These are phyloP conservation scores for Schizopygopsis pylzovi DNA, from an alignment of 2,797 vertebrate species.

Conservation along the genomic window DNA sequence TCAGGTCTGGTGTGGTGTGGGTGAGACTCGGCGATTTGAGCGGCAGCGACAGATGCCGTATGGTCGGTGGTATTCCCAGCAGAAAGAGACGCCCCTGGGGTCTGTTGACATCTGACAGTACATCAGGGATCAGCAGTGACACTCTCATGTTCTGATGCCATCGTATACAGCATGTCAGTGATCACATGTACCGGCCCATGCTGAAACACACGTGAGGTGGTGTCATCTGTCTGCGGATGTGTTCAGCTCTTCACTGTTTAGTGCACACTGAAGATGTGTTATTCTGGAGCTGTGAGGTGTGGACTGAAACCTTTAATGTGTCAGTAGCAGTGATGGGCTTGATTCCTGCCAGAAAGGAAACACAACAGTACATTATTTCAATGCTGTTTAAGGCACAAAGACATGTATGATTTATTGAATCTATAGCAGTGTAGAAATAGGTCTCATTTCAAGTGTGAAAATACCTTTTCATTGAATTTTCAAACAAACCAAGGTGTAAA, in stretches of 20 bases:
- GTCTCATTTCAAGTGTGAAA: not conserved
- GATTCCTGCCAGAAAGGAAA: not conserved
- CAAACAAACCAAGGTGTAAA: not conserved
- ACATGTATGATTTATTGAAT: not conserved
- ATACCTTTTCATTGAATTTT: not conserved
- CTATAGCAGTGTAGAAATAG: not conserved
- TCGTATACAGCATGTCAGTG: constrained; percentile 56
- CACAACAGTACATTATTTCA: not conserved
- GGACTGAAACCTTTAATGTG: constrained; percentile 15
- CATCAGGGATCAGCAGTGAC: constrained; percentile 78
- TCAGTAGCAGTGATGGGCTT: not conserved
- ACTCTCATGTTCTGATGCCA: constrained; percentile 72
- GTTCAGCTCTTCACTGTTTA: constrained; percentile 57
- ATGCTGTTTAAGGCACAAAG: not conserved
- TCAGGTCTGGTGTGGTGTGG: constrained; percentile 56
- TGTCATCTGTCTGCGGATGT: constrained; percentile 62
- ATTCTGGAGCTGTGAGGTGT: constrained; percentile 42
- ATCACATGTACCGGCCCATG: constrained; percentile 48
- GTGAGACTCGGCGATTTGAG: constrained; percentile 63
- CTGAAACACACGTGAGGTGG: constrained; percentile 46
- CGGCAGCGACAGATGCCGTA: constrained; percentile 77
- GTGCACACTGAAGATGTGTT: constrained; percentile 47
- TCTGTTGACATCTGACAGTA: constrained; percentile 77
- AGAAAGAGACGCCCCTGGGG: constrained; percentile 73
- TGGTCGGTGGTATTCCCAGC: constrained; percentile 75